Evolutionary conservation across 30 jellyfish, hydroid and myxozoan genomes (phyloP), one percentile per base, ranked within the genome.

Genomic region (Morbakka virulenta): DNA sequence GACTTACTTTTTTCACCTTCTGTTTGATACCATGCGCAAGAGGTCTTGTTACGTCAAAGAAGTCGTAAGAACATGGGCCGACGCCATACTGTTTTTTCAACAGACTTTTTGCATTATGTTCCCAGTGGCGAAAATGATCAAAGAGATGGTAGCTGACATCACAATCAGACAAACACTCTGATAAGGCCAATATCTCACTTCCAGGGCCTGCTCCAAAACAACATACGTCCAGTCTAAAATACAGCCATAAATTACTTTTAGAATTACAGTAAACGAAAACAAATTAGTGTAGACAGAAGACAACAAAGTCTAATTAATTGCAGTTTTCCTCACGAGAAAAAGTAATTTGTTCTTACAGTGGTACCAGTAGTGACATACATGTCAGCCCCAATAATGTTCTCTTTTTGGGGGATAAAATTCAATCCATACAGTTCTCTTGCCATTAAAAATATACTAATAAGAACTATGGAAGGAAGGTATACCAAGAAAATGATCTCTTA

Each of bases 171-270:
- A 91, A 82, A 49, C 77, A 91, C n/a, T 87, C 57, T 22, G 84
- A 69, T 52, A 91, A 80, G 0, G 96, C 98, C 34, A 87, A 84
- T 22, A 77, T 90, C 36, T 91, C 98, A 74, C 96, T 83, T n/a
- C 98, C 98, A 30, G 95, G 96, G 1, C 95, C 98, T 29, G 96
- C 95, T n/a, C 98, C 98, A 84, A 91, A 84, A 53, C 98, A 91
- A 75, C 95, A 69, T 24, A 91, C 91, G 4, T 83, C 80, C 41
- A 91, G 28, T 32, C 98, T 91, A 57, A 68, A 88, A 62, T 2
- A 0, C n/a, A n/a, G n/a, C n/a, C 61, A 61, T 0, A 11, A 11
- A 6, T 17, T 35, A 61, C 30, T 61, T 61, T 61, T 35, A 61
- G 72, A 61, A 65, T 0, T 28, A 1, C 61, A 65, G n/a, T 24